A percentile compares a stretch with the other conserved stretches of the same genome.
Evolutionary conservation across 2,888 invertebrate species (phyloP).

Genomic region (Ennomos fuscantarius): DNA sequence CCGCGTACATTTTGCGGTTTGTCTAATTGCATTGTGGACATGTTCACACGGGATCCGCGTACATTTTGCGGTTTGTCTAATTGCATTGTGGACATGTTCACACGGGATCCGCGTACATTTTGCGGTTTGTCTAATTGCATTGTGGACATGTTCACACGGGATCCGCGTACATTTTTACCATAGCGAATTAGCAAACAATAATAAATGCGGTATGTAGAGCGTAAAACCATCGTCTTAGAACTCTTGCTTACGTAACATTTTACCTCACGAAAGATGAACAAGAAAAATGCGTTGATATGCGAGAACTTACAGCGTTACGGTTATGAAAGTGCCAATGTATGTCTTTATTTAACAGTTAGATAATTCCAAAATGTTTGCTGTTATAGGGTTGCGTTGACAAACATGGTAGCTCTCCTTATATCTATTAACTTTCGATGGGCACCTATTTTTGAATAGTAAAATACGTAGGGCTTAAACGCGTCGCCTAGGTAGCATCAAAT

Average conservation of each 20-base stretch:
- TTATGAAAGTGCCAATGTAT: conserved; percentile 36
- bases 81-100: too few species aligned
- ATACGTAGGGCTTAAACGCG: too few species aligned
- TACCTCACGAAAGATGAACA: conserved; percentile 49
- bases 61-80: too few species aligned
- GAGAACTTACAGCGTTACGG: conserved; percentile 43
- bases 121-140: conserved; percentile 15
- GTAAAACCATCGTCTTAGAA: conserved; percentile 47
- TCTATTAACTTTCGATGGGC: too few species aligned
- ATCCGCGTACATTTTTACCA: conserved; percentile 46
- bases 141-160: conserved; percentile 48
- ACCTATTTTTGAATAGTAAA: too few species aligned
- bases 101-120: background rate
- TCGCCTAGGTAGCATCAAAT: too few species aligned
- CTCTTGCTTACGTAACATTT: conserved; percentile 53
- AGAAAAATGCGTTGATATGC: conserved; percentile 42
- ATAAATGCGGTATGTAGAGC: conserved; percentile 62
- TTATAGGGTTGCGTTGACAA: conserved; percentile 15
- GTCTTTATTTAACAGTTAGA: conserved; percentile 37
- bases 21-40: too few species aligned
- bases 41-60: too few species aligned
- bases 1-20: too few species aligned
- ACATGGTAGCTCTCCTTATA: background rate
- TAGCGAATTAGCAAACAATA: conserved; percentile 51
- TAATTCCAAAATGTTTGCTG: conserved; percentile 40